Evolutionary conservation across 2,113 vertebrate species (phyloP), one percentile per base, ranked within the genome.

Genomic region (Channa argus): DNA sequence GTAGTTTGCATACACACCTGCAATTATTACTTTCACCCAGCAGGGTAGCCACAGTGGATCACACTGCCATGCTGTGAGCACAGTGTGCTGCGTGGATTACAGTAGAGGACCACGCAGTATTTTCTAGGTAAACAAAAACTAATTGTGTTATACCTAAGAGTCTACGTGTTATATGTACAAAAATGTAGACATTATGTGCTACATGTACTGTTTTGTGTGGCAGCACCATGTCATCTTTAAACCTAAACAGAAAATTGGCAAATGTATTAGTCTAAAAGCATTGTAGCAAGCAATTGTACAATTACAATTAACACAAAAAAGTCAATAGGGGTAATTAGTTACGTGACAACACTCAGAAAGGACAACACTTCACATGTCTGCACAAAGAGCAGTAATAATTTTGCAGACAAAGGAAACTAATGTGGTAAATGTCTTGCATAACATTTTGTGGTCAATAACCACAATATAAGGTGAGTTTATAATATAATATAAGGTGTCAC

Each of bases 1-100:
- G 90, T 91, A 87, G 79, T 71, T 90, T 85, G 75, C 80, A 63
- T 58, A 71, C 85, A 85, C 89, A 89, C 85, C 86, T 89, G 87
- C 87, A 87, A 87, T 89, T 86, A 90, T 90, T 86, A 87, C 80
- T 45, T 45, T 50, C 63, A 51, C 86, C 68, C 88, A 92, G 86
- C 80, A 15, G 89, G 87, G 61, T 39, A 63, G 56, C 83, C 86
- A 55, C 80, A 69, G 75, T 69, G 79, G 82, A 89, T 84, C 87
- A 85, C 71, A 72, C 71, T 52, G 67, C 33, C 86, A 77, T 37
- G 79, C 91, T 89, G 89, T 62, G 89, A 81, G 87, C 86, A 38
- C 80, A 78, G 80, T 73, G 73, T 43, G 86, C 63, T 63, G 63
- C 55, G 71, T 72, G 83, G 83, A 83, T 86, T 79, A 76, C 68